phyloP scores from a whole-genome alignment of 2,113 vertebrate species.

The Corvus moneduloides region DNA sequence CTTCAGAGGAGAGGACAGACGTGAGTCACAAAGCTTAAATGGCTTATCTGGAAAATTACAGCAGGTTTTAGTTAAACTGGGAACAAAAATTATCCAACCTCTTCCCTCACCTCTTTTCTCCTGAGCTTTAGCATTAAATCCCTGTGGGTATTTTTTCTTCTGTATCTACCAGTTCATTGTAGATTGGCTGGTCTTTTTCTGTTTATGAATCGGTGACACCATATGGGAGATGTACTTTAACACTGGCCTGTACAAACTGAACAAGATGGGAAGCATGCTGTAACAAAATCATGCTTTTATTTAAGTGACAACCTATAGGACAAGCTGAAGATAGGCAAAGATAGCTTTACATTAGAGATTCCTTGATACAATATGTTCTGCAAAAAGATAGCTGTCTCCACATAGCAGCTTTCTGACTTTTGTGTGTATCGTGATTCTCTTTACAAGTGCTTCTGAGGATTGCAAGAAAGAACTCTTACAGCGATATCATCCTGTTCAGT shows the following conservation, averaged over 20 bases:
- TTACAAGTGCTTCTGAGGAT: not conserved
- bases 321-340: not conserved
- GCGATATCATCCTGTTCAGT: not conserved
- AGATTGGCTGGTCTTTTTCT: not conserved
- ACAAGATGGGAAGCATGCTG: not conserved
- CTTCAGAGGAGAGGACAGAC: not conserved
- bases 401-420: not conserved
- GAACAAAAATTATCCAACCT: not conserved
- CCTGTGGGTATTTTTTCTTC: not conserved
- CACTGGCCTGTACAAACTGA: not conserved
- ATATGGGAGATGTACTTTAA: not conserved
- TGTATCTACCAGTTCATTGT: not conserved
- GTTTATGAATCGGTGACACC: not conserved
- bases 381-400: not conserved
- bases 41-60: not conserved
- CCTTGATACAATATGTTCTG: not conserved
- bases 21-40: not conserved
- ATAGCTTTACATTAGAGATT: not conserved
- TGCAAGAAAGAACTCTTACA: not conserved
- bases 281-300: slow-evolving; percentile 7
- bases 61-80: not conserved
- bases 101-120: not conserved
- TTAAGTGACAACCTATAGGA: not conserved
- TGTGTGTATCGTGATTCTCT: not conserved
- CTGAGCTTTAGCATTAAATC: not conserved